Evolutionary conservation across 1,140 invertebrate genomes (phyloP), one percentile per base, ranked within the genome.

Genomic region (Elymnias hypermnestra): DNA sequence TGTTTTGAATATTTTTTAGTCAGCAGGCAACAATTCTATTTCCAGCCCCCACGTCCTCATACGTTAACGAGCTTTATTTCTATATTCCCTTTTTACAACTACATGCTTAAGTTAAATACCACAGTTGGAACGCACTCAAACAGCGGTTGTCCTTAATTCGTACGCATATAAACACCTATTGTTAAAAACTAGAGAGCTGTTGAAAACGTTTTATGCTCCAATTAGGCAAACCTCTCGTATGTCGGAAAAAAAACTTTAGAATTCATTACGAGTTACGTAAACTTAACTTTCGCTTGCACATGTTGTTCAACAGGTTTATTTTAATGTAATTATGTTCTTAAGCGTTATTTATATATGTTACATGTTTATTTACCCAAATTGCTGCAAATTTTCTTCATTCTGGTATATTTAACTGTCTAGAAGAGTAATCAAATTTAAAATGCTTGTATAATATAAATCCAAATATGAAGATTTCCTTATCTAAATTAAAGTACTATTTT

Each of bases 181-280:
- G 64, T 73, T 57, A 51, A 36, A 26, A 62, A 57, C 57, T 29
- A 48, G 66, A 71, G 66, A 53, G 63, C 48, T 29, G 56, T 67
- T 57, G 53, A 58, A 59, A 67, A 61, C 49, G 59, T 72, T 76
- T 71, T 70, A 76, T 62, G 62, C 65, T 50, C 59, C 50, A 62
- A 50, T 70, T 65, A 56, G 48, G 47, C 33, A 56, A 53, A 59
- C 60, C 63, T 72, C 45, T 55, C 36, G 57, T 60, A 54, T 60
- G 49, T 57, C 55, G 40, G 42, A 46, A 53, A 57, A 57, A 57
- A 51, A 41, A 36, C 39, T 47, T 44, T 58, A 19, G 31, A 47
- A 47, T 46, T 49, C 21, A 41, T 41, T 35, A 31, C 40, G 26
- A 12, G 29, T 50, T 55, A 51, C 38, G 38, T 50, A 50, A 43